Evolutionary conservation across 2,888 invertebrate genomes (phyloP), one percentile per base, ranked within the genome.

Genomic region (Brachyptera risi): DNA sequence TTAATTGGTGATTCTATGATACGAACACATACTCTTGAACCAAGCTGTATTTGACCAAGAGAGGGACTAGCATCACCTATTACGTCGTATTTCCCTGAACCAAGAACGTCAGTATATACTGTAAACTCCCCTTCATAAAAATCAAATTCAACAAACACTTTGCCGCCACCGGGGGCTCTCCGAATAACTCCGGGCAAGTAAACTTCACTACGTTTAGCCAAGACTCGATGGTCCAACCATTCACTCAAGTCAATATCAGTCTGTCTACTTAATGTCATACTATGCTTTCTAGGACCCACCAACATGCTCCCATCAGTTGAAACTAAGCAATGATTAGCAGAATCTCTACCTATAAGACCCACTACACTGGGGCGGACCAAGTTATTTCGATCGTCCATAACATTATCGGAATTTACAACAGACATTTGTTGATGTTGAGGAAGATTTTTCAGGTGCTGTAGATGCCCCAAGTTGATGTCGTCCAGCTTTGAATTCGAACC

Each of bases 41-140:
- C 91, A 63, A 88, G 77, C 66, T 83, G 82, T 71, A 96, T 83
- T 78, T 93, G 90, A 68, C 85, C 87, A 69, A 86, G 83, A 71
- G 86, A 89, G 31, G 96, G 96, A 76, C 92, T 90, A 68, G 94
- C 92, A 75, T 97, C 96, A 71, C 92, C 87, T 70, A 96, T 93
- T 73, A 96, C 87, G 76, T 93, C 92, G 76, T 85, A 90, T 72
- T 87, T 88, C 69, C 89, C 86, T 68, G 80, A 80, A 69, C 87
- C 88, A 68, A 94, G 83, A 66, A 95, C 87, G 74, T 91, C 90
- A 73, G 67, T 66, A 59, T 68, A 72, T 44, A 68, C 61, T n/a
- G 67, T 80, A 42, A 84, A 78, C 63, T 86, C 84, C 65, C 82
- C 84, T 68, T 86, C 87, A 64, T 83, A 83, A 38, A 87, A 85